Base-by-base conservation (phyloP, 2,888 invertebrate species). In the Apamea epomidion region DNA sequence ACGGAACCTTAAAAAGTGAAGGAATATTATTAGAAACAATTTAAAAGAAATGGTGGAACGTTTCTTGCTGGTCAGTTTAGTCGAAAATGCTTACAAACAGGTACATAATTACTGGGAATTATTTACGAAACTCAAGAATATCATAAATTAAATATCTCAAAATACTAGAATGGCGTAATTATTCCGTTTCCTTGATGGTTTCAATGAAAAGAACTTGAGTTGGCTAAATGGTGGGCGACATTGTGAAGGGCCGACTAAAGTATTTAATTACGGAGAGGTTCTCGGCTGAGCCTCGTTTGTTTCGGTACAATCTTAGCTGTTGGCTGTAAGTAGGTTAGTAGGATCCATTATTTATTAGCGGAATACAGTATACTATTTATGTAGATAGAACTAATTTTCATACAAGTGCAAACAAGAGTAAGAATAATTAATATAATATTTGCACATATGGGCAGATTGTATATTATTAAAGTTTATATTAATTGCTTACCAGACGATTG, bases 231-330 rank as follows among this genome's bases (percentile, higher is more conserved):
- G 88, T 89, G 87, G 83, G 79, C 89, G 89, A 89, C 91, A 91
- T 91, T 92, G 88, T 92, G 91, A 90, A 92, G 92, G 91, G 92
- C 91, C 88, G 90, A 76, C 90, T 93, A 91, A 93, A 95, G 95
- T 94, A 94, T 95, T 94, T 94, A 95, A 94, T 95, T 94, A 94
- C 93, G 90, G 88, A 91, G 91, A 92, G 91, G 92, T 91, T 90
- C 91, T 90, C 90, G 89, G 90, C 87, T 87, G 86, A 86, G 88
- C 89, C 90, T 85, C 90, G 90, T 92, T 92, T 90, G 90, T 90
- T 91, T 91, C 91, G 85, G 86, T 90, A 86, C 85, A 88, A 83
- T 87, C 88, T 87, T 78, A 89, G 86, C 85, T 79, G 74, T 78
- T 82, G 74, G 73, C 68, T 81, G 65, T 83, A 87, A 86, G 85